These are phyloP conservation scores for Aphis craccivora DNA, from an alignment of 1,140 invertebrate genomes.

Conservation along the genomic window DNA sequence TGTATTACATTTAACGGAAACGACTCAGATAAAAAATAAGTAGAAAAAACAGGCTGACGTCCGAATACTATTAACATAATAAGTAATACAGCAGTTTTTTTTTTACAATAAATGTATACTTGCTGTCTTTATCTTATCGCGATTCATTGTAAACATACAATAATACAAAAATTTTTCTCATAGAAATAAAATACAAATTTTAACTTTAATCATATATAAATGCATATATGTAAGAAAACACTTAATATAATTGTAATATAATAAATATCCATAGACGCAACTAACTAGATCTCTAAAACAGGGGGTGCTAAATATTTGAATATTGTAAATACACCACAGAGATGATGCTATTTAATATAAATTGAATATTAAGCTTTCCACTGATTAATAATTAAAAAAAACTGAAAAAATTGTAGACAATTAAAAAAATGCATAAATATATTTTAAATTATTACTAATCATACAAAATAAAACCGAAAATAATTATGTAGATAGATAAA, in stretches of 20 bases:
- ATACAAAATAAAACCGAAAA: no score
- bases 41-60: constrained; percentile 2
- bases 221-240: neutral
- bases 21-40: constrained; percentile 22
- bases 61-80: constrained; percentile 13
- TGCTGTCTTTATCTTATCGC: neutral
- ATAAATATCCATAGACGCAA: no score
- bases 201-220: neutral
- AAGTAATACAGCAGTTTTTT: neutral
- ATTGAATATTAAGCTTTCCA: no score
- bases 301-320: no score
- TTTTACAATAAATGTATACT: neutral
- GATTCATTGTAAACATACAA: neutral
- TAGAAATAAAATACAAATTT: neutral
- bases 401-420: no score
- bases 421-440: no score
- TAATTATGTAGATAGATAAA: no score
- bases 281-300: no score
- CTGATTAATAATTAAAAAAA: no score
- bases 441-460: no score
- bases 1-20: constrained; percentile 31
- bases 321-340: no score
- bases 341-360: no score
- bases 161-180: neutral
- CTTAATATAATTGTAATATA: neutral